phyloP scores from a whole-genome alignment of 2,113 vertebrate species.

The Jaculus jaculus region DNA sequence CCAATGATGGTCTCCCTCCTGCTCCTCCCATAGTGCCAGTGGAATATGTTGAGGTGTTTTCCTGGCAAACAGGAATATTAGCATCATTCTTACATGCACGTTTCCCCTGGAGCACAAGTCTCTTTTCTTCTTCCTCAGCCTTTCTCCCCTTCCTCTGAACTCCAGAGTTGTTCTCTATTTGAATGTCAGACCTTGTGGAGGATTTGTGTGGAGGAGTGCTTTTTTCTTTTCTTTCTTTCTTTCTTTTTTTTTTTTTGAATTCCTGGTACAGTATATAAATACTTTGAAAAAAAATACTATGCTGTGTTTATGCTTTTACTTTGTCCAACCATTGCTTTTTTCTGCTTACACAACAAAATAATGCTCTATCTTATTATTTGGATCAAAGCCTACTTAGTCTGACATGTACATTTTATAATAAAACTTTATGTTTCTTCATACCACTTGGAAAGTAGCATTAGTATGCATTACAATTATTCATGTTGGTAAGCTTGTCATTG shows the following conservation, averaged over 20 bases:
- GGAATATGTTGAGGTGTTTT: not conserved
- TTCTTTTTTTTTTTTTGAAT: not conserved
- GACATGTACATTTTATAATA: not conserved
- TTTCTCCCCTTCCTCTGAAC: conserved; percentile 50
- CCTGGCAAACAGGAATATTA: conserved; percentile 59
- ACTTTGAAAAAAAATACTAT: conserved; percentile 23
- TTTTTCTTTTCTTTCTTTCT: too few relatives aligned
- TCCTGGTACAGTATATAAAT: conserved; percentile 12
- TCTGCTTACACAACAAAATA: not conserved
- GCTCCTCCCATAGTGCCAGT: not conserved
- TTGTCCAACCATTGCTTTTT: conserved; percentile 23
- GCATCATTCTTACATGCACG: conserved; percentile 71
- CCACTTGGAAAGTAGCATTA: not conserved
- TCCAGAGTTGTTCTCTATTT: conserved; percentile 38
- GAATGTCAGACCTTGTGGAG: conserved; percentile 68
- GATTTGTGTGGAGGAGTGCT: not conserved
- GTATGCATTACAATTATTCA: not conserved
- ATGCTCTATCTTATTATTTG: not conserved
- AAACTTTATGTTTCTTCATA: not conserved
- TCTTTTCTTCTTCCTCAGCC: not conserved
- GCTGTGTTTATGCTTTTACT: not conserved
- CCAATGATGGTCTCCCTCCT: not conserved
- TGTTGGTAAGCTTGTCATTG: conserved; percentile 34
- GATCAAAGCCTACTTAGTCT: not conserved
- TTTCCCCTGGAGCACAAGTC: not conserved